phyloP scores from a whole-genome alignment of 2,113 vertebrate species.

The Bos javanicus region DNA sequence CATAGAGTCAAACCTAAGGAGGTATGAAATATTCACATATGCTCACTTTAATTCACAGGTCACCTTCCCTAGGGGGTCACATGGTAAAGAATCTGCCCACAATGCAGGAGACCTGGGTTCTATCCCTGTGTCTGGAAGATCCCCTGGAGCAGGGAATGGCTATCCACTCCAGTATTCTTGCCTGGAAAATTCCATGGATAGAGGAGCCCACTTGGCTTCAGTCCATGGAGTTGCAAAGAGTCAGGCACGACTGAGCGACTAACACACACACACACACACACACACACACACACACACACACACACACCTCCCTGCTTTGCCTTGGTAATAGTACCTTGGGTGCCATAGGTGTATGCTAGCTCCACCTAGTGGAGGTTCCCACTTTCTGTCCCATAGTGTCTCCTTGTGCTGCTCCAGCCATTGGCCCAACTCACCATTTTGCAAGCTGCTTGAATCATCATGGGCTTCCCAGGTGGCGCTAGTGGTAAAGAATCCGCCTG shows the following conservation, averaged over 20 bases:
- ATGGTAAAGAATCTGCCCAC: background rate
- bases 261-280: background rate
- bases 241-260: background rate
- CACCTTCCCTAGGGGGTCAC: background rate
- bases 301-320: background rate
- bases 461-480: background rate
- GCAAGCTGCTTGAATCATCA: background rate
- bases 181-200: background rate
- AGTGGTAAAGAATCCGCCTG: background rate
- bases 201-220: background rate
- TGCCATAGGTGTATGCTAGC: background rate
- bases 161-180: background rate
- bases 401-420: background rate
- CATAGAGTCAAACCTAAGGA: background rate
- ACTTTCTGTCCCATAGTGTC: background rate
- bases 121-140: background rate
- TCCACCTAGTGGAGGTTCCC: conserved; percentile 30
- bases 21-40: background rate
- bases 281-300: background rate
- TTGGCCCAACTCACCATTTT: background rate
- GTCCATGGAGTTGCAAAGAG: background rate
- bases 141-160: background rate
- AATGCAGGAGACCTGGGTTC: background rate
- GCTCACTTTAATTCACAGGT: background rate
- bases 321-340: background rate